phyloP scores from a whole-genome alignment of 2,797 vertebrate species.

The Propithecus perrieri region DNA sequence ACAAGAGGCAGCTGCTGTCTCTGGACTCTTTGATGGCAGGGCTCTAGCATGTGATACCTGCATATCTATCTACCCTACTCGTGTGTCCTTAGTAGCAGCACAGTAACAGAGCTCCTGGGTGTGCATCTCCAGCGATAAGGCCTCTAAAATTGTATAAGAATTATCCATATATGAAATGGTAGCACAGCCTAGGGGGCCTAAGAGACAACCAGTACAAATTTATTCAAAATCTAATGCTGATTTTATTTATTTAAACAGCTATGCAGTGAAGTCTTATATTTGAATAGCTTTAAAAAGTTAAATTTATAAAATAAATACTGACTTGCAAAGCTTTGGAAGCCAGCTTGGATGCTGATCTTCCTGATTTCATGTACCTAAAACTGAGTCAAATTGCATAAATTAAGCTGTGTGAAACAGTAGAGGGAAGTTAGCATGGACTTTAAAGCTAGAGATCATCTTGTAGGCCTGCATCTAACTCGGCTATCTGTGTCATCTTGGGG shows the following conservation, averaged over 20 bases:
- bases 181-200: neutral
- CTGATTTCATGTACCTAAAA: neutral
- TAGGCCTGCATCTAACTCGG: neutral
- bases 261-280: neutral
- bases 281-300: constrained; percentile 18
- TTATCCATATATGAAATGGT: neutral
- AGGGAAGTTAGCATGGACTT: neutral
- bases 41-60: neutral
- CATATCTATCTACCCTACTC: neutral
- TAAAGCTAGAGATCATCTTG: neutral
- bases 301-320: neutral
- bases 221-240: neutral
- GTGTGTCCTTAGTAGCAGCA: neutral
- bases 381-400: neutral
- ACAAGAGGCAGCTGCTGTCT: neutral
- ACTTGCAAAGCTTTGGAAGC: neutral
- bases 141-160: neutral
- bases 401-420: neutral
- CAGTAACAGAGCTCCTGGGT: neutral
- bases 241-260: constrained; percentile 37
- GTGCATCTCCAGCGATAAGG: neutral
- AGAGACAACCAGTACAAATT: neutral
- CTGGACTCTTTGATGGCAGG: neutral
- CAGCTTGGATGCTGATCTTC: neutral
- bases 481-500: neutral